phyloP scores from a whole-genome alignment of 2,113 vertebrate species.

The Ornithorhynchus anatinus region DNA sequence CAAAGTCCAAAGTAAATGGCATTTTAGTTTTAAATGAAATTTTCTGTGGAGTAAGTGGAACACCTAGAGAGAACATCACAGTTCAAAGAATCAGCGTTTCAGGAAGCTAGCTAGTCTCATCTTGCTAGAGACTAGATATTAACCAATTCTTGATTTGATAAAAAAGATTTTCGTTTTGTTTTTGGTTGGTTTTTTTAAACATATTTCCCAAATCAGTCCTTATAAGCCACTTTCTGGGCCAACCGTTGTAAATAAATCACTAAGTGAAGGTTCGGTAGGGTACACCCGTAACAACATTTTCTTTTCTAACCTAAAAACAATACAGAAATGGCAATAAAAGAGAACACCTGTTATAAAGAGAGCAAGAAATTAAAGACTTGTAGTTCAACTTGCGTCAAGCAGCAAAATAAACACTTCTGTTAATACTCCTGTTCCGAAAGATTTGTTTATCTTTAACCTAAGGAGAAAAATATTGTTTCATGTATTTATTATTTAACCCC shows the following conservation, averaged over 20 bases:
- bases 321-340: background rate
- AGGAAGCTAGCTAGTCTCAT: constrained; percentile 27
- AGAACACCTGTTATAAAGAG: background rate
- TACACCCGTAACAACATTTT: background rate
- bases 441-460: accelerated
- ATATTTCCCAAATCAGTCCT: background rate
- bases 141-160: too few relatives aligned
- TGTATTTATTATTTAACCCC: accelerated
- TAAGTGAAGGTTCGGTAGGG: background rate
- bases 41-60: constrained; percentile 28
- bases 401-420: too few relatives aligned
- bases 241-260: background rate
- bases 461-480: background rate
- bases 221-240: background rate
- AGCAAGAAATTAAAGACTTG: background rate
- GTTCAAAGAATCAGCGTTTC: constrained; percentile 35
- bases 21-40: constrained; percentile 41
- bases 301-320: constrained; percentile 9
- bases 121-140: background rate
- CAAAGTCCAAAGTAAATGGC: constrained; percentile 14
- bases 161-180: too few relatives aligned
- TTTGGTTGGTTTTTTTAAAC: background rate
- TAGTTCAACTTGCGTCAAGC: too few relatives aligned
- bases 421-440: too few relatives aligned
- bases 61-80: background rate